Conservation (phyloP, 1,140 invertebrate genomes). For the Ceratina australensis region DNA sequence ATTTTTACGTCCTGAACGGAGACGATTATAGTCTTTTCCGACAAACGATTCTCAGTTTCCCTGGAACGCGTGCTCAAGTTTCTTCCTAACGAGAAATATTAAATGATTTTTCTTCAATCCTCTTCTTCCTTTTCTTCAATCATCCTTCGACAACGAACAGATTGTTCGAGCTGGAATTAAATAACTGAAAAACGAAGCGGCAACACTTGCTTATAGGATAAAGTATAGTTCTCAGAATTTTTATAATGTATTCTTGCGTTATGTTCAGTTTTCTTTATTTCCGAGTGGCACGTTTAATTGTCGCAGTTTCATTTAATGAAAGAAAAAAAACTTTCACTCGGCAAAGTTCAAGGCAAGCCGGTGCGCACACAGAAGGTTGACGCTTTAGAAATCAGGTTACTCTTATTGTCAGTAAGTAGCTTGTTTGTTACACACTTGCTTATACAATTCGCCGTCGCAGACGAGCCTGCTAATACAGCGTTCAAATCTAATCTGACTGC, state of each 20-base stretch:
- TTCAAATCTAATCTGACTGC: neutral
- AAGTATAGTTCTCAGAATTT: too few relatives aligned
- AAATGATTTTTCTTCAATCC: too few relatives aligned
- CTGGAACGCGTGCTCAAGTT: neutral
- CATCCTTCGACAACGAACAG: too few relatives aligned
- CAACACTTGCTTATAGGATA: too few relatives aligned
- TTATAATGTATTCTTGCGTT: neutral
- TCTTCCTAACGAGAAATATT: too few relatives aligned
- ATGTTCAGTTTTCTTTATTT: too few relatives aligned
- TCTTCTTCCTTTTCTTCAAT: too few relatives aligned
- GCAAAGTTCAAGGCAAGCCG: slow-evolving; percentile 18
- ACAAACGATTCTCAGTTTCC: slow-evolving; percentile 18
- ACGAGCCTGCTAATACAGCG: too few relatives aligned
- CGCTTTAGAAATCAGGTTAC: neutral
- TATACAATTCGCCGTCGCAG: neutral
- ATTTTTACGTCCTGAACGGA: slow-evolving; percentile 38
- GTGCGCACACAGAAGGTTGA: slow-evolving; percentile 2
- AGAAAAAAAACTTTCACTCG: neutral
- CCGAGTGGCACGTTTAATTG: neutral
- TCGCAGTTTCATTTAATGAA: neutral
- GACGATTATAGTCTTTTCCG: neutral
- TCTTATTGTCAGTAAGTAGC: neutral
- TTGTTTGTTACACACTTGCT: neutral
- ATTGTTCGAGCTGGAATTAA: too few relatives aligned
- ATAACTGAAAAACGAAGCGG: too few relatives aligned